Conservation (phyloP, 1,140 invertebrate species). For the Orchestia grillus region DNA sequence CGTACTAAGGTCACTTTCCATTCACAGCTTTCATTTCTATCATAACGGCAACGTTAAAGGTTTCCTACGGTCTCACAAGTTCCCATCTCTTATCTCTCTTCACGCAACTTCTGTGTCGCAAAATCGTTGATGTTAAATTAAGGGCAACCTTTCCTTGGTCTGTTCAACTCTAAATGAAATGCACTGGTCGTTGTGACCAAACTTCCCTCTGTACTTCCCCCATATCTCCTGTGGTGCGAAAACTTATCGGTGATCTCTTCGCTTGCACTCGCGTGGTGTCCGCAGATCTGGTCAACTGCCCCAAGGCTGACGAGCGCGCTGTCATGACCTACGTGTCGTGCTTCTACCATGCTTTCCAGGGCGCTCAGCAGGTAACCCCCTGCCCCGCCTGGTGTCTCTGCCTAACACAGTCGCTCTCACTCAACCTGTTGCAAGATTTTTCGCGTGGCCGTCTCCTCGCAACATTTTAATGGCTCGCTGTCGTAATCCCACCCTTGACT, state of each 20-base stretch:
- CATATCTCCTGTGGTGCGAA: not conserved
- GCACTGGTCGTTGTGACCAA: not conserved
- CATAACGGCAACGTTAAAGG: not conserved
- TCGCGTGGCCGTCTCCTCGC: too few relatives aligned
- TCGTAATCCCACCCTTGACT: too few relatives aligned
- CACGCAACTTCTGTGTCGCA: not conserved
- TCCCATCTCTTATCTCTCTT: not conserved
- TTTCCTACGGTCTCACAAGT: not conserved
- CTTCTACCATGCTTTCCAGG: conserved; percentile 99
- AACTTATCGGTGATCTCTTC: not conserved
- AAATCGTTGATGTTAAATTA: not conserved
- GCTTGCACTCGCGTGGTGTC: conserved; percentile 69
- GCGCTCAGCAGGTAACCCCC: conserved; percentile 89
- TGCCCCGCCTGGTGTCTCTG: not conserved
- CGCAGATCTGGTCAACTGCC: conserved; percentile 96
- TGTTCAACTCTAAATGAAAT: not conserved
- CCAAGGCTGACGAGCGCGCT: conserved; percentile 96
- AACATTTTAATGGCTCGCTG: too few relatives aligned
- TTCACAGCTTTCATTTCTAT: too few relatives aligned
- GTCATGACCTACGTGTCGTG: conserved; percentile 99
- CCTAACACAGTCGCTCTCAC: too few relatives aligned
- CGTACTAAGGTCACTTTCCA: too few relatives aligned
- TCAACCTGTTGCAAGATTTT: too few relatives aligned
- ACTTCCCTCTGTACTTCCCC: not conserved
- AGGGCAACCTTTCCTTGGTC: not conserved